Percentiles rank a stretch among this genome's conserved stretches.
phyloP scores from a whole-genome alignment of 2,797 vertebrate genomes.

The Sebastes cheni region DNA sequence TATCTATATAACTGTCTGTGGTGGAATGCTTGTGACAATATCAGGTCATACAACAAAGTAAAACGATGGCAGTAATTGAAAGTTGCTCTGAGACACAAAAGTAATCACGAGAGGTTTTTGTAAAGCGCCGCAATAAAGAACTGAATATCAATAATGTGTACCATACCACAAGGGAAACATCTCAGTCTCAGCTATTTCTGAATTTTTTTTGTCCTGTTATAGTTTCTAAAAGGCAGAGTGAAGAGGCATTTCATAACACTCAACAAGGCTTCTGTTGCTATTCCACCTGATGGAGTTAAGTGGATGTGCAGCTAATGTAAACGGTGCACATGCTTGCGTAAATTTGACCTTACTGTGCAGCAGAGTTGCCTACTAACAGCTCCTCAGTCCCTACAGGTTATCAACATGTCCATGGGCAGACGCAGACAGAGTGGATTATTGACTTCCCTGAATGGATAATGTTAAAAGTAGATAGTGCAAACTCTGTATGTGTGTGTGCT shows the following conservation, averaged over 20 bases:
- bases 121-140: neutral
- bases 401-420: neutral
- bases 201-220: neutral
- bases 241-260: conserved; percentile 11
- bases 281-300: neutral
- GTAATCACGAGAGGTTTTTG: neutral
- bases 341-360: neutral
- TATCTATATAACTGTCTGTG: neutral
- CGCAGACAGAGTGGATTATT: neutral
- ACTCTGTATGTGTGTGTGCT: neutral
- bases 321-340: neutral
- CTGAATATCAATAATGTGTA: neutral
- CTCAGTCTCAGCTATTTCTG: neutral
- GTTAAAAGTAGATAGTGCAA: neutral
- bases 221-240: neutral
- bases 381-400: neutral
- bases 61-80: neutral
- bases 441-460: neutral
- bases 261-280: neutral
- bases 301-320: neutral
- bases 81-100: conserved; percentile 5
- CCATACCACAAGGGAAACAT: neutral
- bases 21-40: conserved; percentile 25
- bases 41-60: conserved; percentile 20
- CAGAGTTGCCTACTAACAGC: neutral